Base-by-base conservation (phyloP, 1,140 invertebrate genomes). In the Harlomillsia oculata region DNA sequence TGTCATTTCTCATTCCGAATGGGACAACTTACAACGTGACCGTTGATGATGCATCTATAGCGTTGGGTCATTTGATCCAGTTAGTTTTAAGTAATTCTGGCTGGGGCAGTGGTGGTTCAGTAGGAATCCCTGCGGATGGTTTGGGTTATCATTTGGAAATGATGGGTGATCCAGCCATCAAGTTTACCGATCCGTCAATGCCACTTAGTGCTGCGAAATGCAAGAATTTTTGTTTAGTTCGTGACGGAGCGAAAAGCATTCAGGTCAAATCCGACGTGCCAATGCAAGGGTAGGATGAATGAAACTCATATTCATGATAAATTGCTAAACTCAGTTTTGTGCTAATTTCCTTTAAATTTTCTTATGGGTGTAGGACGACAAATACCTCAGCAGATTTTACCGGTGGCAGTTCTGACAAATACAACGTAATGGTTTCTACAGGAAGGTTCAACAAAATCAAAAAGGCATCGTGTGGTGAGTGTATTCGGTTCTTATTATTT, bases 211-310 rank as follows among this genome's bases (percentile, higher is more conserved):
- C 56, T 18, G 18, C 36, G 2, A 65, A 62, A 53, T 65, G 64
- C 34, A 60, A 59, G 34, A 60, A 65, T 16, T 65, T 65, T 43
- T 65, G 64, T 40, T 43, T 65, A 14, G 64, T 65, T 26, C 26
- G 64, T 20, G 51, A 65, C 46, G 64, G 64, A 25, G 60, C 64
- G 1, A 65, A 62, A 56, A 65, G 64, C 45, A 45, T 60, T 25
- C 64, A 65, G n/a, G 20, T 34, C 13, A 30, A 34, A 25, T 30
- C 43, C n/a, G 45, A 18, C n/a, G n/a, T n/a, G n/a, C n/a, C n/a
- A n/a, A n/a, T n/a, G n/a, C n/a, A n/a, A n/a, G n/a, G n/a, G n/a
- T n/a, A n/a, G n/a, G n/a, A n/a, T n/a, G n/a, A n/a, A n/a, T n/a
- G n/a, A n/a, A n/a, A n/a, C n/a, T n/a, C n/a, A n/a, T n/a, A n/a